Evolutionary conservation across 2,113 vertebrate genomes (phyloP).

Genomic region (Coracopsis vasa): DNA sequence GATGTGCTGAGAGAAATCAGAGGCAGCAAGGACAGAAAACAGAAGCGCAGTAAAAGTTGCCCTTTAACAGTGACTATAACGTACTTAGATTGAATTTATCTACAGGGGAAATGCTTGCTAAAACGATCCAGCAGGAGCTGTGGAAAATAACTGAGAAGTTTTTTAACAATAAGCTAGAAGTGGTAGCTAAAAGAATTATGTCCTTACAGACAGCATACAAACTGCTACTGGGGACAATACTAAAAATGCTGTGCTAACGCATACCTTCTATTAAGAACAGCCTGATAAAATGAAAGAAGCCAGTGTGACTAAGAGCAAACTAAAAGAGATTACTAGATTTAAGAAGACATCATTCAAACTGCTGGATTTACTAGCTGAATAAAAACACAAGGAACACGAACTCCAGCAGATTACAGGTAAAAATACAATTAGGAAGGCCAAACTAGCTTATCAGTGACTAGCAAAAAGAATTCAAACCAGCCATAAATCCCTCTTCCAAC

Average conservation of each 20-base stretch:
- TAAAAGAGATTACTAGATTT: background rate
- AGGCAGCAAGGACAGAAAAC: background rate
- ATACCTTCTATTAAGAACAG: background rate
- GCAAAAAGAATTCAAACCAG: background rate
- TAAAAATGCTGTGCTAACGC: fast-evolving
- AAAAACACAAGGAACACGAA: background rate
- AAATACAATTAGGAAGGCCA: background rate
- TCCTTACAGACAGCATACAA: background rate
- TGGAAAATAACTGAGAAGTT: background rate
- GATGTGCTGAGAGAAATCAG: background rate
- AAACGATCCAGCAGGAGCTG: background rate
- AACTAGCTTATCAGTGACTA: background rate
- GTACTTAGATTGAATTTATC: background rate
- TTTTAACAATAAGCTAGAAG: background rate
- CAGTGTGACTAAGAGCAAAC: background rate
- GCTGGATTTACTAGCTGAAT: background rate
- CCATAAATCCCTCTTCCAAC: background rate
- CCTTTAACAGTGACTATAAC: background rate
- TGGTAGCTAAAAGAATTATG: background rate
- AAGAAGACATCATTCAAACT: background rate
- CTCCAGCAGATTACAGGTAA: background rate
- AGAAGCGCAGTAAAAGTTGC: background rate
- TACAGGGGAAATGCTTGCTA: background rate
- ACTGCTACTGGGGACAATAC: fast-evolving
- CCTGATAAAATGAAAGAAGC: background rate